A percentile compares a stretch with the other conserved stretches of the same genome.
These are phyloP conservation scores for Leptodactylus fallax DNA, from an alignment of 2,797 vertebrate genomes.

Conservation along the genomic window DNA sequence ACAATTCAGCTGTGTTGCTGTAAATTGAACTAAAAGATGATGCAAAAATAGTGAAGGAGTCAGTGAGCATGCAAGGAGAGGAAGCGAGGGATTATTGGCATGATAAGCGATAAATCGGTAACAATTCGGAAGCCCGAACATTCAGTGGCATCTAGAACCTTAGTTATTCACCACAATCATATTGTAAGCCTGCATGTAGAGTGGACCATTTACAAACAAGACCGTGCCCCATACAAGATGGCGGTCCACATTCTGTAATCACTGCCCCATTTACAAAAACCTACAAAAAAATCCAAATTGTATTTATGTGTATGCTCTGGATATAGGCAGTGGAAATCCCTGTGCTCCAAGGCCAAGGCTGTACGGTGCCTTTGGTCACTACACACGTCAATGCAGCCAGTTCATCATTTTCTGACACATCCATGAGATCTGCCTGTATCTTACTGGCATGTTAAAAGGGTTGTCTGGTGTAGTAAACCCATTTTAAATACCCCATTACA, in stretches of 20 bases:
- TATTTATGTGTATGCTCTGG: no score
- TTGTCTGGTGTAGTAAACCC: not conserved
- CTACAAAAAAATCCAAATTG: no score
- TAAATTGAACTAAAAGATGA: not conserved
- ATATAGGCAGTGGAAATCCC: no score
- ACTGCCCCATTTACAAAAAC: no score
- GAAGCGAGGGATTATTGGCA: not conserved
- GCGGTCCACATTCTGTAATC: no score
- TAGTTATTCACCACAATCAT: not conserved
- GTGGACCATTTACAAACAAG: conserved; percentile 53
- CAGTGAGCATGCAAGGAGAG: conserved; percentile 31
- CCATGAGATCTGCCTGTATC: not conserved
- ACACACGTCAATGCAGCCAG: no score
- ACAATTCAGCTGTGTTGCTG: no score
- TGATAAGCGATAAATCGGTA: conserved; percentile 18
- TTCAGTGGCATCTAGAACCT: not conserved
- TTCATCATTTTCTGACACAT: no score
- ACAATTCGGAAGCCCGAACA: conserved; percentile 18
- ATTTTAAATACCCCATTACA: not conserved
- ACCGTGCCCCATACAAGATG: not conserved
- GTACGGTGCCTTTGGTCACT: no score
- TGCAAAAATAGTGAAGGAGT: not conserved
- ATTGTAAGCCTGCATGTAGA: not conserved
- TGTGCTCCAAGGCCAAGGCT: no score
- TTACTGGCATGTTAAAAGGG: not conserved